A percentile compares a stretch with the other conserved stretches of the same genome.
Conservation (phyloP, 53 echinoderm and acorn worm species). For the Temnopleurus reevesii region DNA sequence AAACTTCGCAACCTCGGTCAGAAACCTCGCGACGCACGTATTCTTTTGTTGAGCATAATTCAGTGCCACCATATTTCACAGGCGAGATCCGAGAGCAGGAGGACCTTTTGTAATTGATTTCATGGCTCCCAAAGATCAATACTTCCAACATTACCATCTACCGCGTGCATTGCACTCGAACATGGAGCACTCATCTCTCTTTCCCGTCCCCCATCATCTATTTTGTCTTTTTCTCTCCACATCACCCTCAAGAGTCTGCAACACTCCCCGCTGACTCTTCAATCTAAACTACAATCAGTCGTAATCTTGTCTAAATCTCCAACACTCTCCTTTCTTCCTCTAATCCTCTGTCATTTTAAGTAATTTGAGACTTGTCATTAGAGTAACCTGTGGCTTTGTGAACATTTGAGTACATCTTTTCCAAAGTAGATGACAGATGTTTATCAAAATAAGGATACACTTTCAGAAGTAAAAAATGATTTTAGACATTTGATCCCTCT, state of each 20-base stretch:
- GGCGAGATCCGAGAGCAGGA: not conserved
- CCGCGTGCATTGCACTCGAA: not conserved
- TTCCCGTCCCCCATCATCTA: not conserved
- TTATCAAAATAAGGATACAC: too few species aligned
- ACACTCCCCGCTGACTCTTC: slow-evolving; percentile 5
- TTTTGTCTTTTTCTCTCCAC: not conserved
- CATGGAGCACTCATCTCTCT: not conserved
- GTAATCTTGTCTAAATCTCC: not conserved
- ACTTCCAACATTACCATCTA: not conserved
- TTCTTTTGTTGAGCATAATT: too few species aligned
- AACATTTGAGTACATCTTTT: too few species aligned
- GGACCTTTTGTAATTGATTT: slow-evolving; percentile 12
- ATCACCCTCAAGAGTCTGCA: too few species aligned
- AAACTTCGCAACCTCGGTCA: too few species aligned
- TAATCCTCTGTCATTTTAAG: not conserved
- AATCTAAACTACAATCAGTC: not conserved
- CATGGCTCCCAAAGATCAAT: slow-evolving; percentile 11
- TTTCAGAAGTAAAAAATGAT: too few species aligned
- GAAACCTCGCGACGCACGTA: too few species aligned
- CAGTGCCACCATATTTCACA: too few species aligned
- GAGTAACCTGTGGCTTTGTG: not conserved
- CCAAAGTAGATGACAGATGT: too few species aligned
- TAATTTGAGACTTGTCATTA: not conserved
- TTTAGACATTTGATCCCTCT: too few species aligned
- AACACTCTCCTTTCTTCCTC: not conserved